These are phyloP conservation scores for Mormyrops boulengeri DNA, from an alignment of 2,797 vertebrate species.

Conservation along the genomic window DNA sequence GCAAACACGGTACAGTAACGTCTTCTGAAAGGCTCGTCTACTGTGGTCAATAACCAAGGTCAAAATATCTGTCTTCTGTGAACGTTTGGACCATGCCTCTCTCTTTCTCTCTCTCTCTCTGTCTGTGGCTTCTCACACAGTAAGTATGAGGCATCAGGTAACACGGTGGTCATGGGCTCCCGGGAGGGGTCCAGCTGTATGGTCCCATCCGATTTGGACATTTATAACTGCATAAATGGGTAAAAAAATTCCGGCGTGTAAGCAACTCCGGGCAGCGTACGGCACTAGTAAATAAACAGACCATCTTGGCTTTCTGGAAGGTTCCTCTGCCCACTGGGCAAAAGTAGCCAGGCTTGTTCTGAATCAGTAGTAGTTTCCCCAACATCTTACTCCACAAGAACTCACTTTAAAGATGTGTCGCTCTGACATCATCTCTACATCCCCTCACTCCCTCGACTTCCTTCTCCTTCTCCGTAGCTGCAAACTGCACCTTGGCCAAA, in stretches of 20 bases:
- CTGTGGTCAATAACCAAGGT: constrained; percentile 29
- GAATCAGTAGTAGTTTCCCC: not conserved
- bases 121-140: not conserved
- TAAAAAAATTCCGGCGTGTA: not conserved
- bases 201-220: not conserved
- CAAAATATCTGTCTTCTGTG: constrained; percentile 16
- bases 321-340: not conserved
- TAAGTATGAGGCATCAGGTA: not conserved
- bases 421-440: not conserved
- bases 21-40: constrained; percentile 17
- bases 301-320: not conserved
- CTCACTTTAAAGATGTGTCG: not conserved
- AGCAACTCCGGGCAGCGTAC: not conserved
- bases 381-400: not conserved
- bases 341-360: not conserved
- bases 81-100: constrained; percentile 16
- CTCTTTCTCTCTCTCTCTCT: not conserved
- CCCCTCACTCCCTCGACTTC: not conserved
- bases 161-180: not conserved
- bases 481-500: not conserved
- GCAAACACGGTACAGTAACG: constrained; percentile 17
- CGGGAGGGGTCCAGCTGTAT: not conserved
- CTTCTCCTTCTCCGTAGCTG: not conserved
- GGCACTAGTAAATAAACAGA: not conserved
- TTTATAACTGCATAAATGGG: not conserved